Evolutionary conservation across 2,113 vertebrate species (phyloP).

Genomic region (Hydropotes inermis): DNA sequence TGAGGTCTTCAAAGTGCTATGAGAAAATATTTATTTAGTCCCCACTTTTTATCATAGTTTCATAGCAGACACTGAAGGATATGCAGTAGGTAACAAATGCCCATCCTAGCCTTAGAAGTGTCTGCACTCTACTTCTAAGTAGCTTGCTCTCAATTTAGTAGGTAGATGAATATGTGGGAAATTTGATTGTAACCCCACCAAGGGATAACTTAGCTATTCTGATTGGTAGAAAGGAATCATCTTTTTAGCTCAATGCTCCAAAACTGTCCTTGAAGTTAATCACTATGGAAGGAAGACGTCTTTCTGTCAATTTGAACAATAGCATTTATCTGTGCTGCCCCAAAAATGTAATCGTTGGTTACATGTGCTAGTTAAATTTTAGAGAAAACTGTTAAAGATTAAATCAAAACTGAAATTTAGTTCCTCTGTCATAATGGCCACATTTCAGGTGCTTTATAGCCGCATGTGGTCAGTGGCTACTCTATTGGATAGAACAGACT

Average conservation of each 20-base stretch:
- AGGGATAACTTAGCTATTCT: neutral
- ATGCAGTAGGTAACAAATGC: neutral
- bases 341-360: neutral
- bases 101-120: neutral
- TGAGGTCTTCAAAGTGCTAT: neutral
- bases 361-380: neutral
- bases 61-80: neutral
- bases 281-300: neutral
- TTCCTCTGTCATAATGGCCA: neutral
- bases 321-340: neutral
- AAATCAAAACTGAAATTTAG: neutral
- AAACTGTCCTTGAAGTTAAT: conserved; percentile 1
- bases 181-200: neutral
- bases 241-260: neutral
- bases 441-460: neutral
- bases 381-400: neutral
- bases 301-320: neutral
- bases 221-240: neutral
- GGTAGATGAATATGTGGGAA: neutral
- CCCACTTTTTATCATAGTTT: conserved; percentile 6
- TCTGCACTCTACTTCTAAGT: neutral
- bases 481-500: neutral
- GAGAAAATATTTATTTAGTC: neutral
- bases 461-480: neutral
- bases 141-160: neutral